Conservation (phyloP, 2,113 vertebrate species). For the Pimephales promelas region DNA sequence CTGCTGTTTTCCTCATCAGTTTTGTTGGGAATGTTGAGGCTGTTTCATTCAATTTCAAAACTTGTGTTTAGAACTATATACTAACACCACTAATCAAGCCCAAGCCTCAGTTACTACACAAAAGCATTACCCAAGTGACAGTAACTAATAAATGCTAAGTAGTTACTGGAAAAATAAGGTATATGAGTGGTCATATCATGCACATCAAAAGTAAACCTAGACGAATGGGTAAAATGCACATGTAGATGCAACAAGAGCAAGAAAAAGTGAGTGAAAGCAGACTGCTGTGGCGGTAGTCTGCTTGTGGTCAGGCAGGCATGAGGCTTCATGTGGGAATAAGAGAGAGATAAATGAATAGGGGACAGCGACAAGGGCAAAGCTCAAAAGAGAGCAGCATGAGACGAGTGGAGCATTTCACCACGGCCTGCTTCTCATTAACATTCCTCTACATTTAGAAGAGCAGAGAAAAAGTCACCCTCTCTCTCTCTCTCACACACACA, state of each 20-base stretch:
- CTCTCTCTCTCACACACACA: conserved; percentile 57
- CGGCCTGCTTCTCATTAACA: conserved; percentile 61
- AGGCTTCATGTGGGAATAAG: conserved; percentile 27
- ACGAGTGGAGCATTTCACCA: conserved; percentile 34
- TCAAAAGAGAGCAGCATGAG: conserved; percentile 47
- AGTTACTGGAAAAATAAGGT: not conserved
- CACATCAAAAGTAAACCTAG: not conserved
- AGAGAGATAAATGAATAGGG: conserved; percentile 39
- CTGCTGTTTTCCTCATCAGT: too few relatives aligned
- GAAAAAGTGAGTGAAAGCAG: not conserved
- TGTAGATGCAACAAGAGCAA: conserved; percentile 1
- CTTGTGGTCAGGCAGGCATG: conserved; percentile 36
- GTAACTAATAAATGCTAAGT: not conserved
- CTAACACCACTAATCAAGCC: not conserved
- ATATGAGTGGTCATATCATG: not conserved
- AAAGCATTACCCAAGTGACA: not conserved
- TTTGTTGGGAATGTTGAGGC: too few relatives aligned
- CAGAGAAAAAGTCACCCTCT: conserved; percentile 39
- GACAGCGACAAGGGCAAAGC: conserved; percentile 39
- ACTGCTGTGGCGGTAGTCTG: conserved; percentile 5
- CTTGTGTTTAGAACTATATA: not conserved
- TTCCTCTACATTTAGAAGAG: conserved; percentile 45
- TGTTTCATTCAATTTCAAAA: too few relatives aligned
- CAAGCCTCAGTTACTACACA: not conserved
- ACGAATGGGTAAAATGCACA: not conserved